Conservation (phyloP, 1,140 invertebrate species). For the Temnothorax longispinosus region DNA sequence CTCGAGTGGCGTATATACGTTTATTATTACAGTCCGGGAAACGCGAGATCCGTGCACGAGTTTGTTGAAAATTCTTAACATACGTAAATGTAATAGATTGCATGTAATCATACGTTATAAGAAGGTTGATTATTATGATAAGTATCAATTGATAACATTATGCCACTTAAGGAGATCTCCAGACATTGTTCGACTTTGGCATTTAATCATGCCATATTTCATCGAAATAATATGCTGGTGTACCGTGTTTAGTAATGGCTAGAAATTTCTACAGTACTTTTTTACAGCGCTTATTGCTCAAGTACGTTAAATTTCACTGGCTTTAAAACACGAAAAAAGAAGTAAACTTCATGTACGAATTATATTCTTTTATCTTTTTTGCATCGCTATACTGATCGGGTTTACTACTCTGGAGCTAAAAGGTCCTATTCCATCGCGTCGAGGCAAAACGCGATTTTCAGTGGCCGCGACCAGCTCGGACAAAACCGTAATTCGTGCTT, state of each 20-base stretch:
- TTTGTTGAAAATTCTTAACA: conserved; percentile 12
- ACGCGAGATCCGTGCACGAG: not conserved
- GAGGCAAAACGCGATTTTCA: conserved; percentile 48
- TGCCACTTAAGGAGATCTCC: not conserved
- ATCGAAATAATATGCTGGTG: not conserved
- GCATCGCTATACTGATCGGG: conserved; percentile 10
- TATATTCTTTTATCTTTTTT: conserved; percentile 42
- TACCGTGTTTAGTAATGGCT: not conserved
- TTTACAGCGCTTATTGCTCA: not conserved
- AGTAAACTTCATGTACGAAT: conserved; percentile 11
- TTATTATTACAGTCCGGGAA: conserved; percentile 28
- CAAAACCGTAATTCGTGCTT: conserved; percentile 46
- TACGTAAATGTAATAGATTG: not conserved
- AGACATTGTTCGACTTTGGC: not conserved
- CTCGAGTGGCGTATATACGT: not conserved
- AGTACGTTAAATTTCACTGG: not conserved
- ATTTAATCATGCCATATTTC: not conserved
- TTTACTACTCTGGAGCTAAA: not conserved
- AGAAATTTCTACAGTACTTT: not conserved
- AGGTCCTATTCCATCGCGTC: not conserved
- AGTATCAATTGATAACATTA: conserved; percentile 8
- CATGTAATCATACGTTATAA: not conserved
- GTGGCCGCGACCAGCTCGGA: conserved; percentile 6
- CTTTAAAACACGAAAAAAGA: conserved; percentile 3
- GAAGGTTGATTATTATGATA: not conserved